A percentile compares a stretch with the other conserved stretches of the same genome.
These are phyloP conservation scores for Halictus rubicundus DNA, from an alignment of 1,140 invertebrate genomes.

Conservation along the genomic window DNA sequence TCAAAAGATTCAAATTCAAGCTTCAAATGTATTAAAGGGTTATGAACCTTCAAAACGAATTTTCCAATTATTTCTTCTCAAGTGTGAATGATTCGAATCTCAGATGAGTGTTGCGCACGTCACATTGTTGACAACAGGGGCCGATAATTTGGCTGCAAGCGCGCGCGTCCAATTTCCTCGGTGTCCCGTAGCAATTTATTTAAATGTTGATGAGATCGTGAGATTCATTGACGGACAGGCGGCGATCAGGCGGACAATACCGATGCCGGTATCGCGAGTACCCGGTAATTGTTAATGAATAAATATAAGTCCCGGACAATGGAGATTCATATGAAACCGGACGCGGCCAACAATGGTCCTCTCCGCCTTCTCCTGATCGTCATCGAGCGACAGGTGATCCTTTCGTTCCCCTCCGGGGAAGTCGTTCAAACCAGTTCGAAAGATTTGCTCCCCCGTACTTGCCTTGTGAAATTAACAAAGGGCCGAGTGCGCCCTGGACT, in stretches of 20 bases:
- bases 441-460: constrained; percentile 57
- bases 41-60: too few relatives aligned
- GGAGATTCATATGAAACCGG: constrained; percentile 61
- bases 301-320: constrained; percentile 70
- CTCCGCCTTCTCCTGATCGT: constrained; percentile 48
- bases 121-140: neutral
- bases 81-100: too few relatives aligned
- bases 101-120: neutral
- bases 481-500: neutral
- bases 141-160: neutral
- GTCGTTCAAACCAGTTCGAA: constrained; percentile 58
- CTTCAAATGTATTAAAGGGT: too few relatives aligned
- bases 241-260: constrained; percentile 52
- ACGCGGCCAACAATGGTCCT: constrained; percentile 66
- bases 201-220: constrained; percentile 45
- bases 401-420: constrained; percentile 45
- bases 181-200: neutral
- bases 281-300: constrained; percentile 73
- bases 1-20: too few relatives aligned
- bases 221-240: constrained; percentile 41
- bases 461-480: constrained; percentile 2
- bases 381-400: constrained; percentile 66
- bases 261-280: constrained; percentile 43
- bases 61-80: too few relatives aligned
- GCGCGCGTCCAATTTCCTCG: neutral